Evolutionary conservation across 2,113 vertebrate genomes (phyloP).

Genomic region (Pelodiscus sinensis): DNA sequence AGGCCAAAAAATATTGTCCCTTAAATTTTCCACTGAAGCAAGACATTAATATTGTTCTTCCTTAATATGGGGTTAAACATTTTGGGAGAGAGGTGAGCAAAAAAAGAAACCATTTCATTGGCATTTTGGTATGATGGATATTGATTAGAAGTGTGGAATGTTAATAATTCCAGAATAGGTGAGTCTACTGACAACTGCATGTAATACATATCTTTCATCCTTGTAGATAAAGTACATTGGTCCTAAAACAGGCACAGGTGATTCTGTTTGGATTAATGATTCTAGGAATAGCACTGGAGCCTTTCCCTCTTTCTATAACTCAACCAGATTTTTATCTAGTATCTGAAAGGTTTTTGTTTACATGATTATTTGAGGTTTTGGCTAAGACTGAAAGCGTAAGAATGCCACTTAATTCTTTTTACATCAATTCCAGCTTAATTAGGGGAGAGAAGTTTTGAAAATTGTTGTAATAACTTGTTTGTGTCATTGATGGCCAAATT

Average conservation of each 20-base stretch:
- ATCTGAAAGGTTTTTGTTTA: background rate
- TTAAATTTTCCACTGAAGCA: too few species aligned
- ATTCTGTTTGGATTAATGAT: background rate
- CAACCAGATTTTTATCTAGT: background rate
- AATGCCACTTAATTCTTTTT: fast-evolving
- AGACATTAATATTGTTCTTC: background rate
- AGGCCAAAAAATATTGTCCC: too few species aligned
- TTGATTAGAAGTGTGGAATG: background rate
- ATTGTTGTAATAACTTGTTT: background rate
- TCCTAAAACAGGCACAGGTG: background rate
- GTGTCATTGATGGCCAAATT: background rate
- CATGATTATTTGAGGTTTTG: background rate
- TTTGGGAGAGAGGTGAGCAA: background rate
- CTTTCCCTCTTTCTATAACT: background rate
- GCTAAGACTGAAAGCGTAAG: background rate
- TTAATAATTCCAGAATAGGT: background rate
- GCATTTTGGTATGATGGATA: background rate
- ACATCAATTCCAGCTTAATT: background rate
- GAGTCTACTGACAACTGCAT: background rate
- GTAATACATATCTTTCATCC: background rate
- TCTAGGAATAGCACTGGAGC: background rate
- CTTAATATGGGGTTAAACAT: background rate
- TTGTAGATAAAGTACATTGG: background rate
- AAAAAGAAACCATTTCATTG: background rate
- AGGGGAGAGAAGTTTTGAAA: background rate